Percentiles rank a stretch among this genome's conserved stretches.
Conservation (phyloP, 2,797 vertebrate species). For the Hemitrygon akajei region DNA sequence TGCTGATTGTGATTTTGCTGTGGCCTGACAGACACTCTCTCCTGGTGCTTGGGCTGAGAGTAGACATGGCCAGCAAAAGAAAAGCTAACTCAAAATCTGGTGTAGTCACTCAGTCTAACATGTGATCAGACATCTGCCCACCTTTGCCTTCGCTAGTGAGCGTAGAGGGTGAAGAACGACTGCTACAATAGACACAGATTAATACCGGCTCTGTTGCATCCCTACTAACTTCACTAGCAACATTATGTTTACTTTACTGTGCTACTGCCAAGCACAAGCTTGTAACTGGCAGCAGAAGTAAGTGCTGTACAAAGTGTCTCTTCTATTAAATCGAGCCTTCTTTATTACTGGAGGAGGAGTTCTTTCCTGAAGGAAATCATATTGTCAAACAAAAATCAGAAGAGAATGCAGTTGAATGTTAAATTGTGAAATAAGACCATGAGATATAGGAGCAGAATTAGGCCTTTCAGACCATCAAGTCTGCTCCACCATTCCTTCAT, state of each 20-base stretch:
- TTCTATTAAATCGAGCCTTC: neutral
- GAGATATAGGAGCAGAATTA: too few species aligned
- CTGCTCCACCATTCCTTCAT: too few species aligned
- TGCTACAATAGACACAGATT: neutral
- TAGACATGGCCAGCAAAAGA: neutral
- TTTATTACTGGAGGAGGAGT: neutral
- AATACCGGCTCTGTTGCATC: neutral
- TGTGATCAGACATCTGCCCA: neutral
- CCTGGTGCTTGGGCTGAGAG: neutral
- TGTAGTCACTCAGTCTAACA: neutral
- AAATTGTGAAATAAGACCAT: neutral
- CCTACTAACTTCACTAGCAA: neutral
- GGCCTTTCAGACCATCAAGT: too few species aligned
- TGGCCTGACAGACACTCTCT: neutral
- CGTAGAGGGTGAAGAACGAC: neutral
- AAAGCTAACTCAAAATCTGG: neutral
- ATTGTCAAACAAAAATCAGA: neutral
- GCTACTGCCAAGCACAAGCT: neutral
- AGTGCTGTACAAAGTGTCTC: conserved; percentile 6
- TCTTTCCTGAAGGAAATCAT: neutral
- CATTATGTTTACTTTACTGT: neutral
- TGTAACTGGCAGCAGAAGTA: conserved; percentile 3
- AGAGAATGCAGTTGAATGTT: neutral
- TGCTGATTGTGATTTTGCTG: neutral
- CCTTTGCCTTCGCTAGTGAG: neutral